A percentile compares a stretch with the other conserved stretches of the same genome.
Evolutionary conservation across 2,797 vertebrate genomes (phyloP).

Genomic region (Sternotherus odoratus): DNA sequence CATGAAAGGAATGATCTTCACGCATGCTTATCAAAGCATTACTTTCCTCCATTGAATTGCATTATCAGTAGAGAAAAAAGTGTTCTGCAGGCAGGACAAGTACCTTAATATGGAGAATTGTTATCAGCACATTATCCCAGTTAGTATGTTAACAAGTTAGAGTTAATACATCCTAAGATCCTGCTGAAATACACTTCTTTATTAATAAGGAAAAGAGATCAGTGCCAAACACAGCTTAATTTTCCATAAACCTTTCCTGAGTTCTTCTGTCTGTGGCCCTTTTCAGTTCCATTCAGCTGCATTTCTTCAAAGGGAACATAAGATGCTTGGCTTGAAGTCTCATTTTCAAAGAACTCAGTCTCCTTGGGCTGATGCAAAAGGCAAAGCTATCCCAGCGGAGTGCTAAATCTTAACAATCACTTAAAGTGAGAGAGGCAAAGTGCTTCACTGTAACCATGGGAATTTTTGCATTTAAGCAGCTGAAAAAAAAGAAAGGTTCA

Average conservation of each 20-base stretch:
- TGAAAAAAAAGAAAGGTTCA: background rate
- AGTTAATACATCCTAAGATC: slow-evolving; percentile 71
- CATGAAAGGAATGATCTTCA: slow-evolving; percentile 91
- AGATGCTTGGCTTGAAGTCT: slow-evolving; percentile 91
- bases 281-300: slow-evolving; percentile 82
- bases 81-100: slow-evolving; percentile 55
- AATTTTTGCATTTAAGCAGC: slow-evolving; percentile 39
- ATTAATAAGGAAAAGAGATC: slow-evolving; percentile 71
- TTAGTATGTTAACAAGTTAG: slow-evolving; percentile 68
- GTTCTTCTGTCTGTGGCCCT: slow-evolving; percentile 80
- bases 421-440: slow-evolving; percentile 53
- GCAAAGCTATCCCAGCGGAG: slow-evolving; percentile 60
- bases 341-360: slow-evolving; percentile 78
- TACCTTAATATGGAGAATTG: slow-evolving; percentile 49
- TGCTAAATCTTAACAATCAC: slow-evolving; percentile 40
- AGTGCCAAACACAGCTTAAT: slow-evolving; percentile 74
- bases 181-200: slow-evolving; percentile 74
- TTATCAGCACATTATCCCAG: slow-evolving; percentile 67
- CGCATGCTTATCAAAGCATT: slow-evolving; percentile 88
- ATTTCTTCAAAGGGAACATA: slow-evolving; percentile 96
- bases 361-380: slow-evolving; percentile 68
- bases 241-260: slow-evolving; percentile 74
- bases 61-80: slow-evolving; percentile 86
- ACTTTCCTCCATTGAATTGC: slow-evolving; percentile 89
- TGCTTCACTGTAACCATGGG: slow-evolving; percentile 33